Percentiles rank a stretch among this genome's conserved stretches.
These are phyloP conservation scores for Lichenostomus cassidix DNA, from an alignment of 2,113 vertebrate species.

Conservation along the genomic window DNA sequence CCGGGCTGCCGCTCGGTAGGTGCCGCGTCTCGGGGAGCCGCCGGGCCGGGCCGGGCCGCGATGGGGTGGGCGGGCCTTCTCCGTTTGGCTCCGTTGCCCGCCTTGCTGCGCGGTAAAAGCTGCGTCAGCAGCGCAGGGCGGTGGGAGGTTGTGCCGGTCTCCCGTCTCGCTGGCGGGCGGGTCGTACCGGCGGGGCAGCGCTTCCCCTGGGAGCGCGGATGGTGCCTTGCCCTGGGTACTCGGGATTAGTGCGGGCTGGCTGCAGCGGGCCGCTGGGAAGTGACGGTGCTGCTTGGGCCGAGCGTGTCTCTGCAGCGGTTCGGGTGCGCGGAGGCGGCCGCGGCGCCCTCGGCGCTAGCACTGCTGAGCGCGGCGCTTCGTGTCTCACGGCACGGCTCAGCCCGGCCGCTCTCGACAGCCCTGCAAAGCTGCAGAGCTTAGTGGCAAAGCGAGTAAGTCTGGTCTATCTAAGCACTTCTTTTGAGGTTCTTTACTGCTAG, in stretches of 20 bases:
- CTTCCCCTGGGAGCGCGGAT: not conserved
- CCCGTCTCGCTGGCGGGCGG: not conserved
- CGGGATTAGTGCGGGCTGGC: not conserved
- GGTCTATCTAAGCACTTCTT: not conserved
- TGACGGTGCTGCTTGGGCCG: fast-evolving
- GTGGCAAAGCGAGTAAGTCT: not conserved
- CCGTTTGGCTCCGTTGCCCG: constrained; percentile 25
- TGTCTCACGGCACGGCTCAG: not conserved
- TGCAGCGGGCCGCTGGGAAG: fast-evolving
- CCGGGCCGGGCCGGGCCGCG: not conserved
- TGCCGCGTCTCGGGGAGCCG: not conserved
- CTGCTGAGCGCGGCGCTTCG: not conserved
- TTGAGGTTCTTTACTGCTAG: not conserved
- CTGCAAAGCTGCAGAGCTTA: not conserved
- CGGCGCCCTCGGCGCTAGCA: not conserved
- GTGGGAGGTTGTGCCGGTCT: not conserved
- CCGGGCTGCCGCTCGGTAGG: not conserved
- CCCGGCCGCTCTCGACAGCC: fast-evolving
- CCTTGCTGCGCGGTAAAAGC: not conserved
- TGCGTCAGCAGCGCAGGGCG: not conserved
- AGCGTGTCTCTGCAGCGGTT: not conserved
- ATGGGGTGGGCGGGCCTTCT: not conserved
- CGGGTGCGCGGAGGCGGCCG: not conserved
- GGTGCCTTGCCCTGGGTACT: not conserved
- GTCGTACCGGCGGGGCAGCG: not conserved